Conservation (phyloP, 2,888 invertebrate genomes). For the Zootermopsis nevadensis region DNA sequence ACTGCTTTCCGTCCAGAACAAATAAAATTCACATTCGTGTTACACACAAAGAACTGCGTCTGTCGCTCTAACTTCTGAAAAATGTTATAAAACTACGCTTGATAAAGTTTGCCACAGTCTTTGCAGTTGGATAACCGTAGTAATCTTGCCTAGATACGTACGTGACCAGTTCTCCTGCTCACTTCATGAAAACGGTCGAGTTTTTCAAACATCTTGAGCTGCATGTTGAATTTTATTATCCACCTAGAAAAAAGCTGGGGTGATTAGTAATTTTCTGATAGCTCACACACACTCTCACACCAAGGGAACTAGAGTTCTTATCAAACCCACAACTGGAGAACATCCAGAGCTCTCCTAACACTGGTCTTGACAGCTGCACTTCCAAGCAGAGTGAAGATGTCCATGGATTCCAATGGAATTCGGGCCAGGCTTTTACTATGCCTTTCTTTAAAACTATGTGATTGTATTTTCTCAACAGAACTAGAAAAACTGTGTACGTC, state of each 20-base stretch:
- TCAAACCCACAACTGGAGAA: background rate
- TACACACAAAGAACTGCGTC: no score
- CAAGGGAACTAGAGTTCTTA: constrained; percentile 40
- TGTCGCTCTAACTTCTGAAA: no score
- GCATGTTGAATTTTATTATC: constrained; percentile 50
- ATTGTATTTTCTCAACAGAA: no score
- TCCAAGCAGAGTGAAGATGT: constrained; percentile 37
- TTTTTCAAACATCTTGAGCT: constrained; percentile 50
- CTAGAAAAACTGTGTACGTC: background rate
- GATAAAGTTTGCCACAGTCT: background rate
- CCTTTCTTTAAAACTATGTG: no score
- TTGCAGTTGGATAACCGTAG: constrained; percentile 32
- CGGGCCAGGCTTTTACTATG: background rate
- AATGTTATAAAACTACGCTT: background rate
- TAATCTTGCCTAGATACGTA: constrained; percentile 50
- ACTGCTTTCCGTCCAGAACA: background rate
- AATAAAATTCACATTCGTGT: no score
- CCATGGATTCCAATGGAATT: constrained; percentile 34
- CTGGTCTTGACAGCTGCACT: constrained; percentile 14
- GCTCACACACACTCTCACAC: constrained; percentile 65
- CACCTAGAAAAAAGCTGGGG: constrained; percentile 73
- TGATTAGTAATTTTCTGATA: constrained; percentile 70
- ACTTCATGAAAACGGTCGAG: constrained; percentile 47
- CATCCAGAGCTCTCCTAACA: background rate
- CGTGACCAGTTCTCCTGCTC: constrained; percentile 49